A percentile compares a stretch with the other conserved stretches of the same genome.
These are phyloP conservation scores for Drosophila neonasuta DNA, from an alignment of 2,888 invertebrate genomes.

Conservation along the genomic window DNA sequence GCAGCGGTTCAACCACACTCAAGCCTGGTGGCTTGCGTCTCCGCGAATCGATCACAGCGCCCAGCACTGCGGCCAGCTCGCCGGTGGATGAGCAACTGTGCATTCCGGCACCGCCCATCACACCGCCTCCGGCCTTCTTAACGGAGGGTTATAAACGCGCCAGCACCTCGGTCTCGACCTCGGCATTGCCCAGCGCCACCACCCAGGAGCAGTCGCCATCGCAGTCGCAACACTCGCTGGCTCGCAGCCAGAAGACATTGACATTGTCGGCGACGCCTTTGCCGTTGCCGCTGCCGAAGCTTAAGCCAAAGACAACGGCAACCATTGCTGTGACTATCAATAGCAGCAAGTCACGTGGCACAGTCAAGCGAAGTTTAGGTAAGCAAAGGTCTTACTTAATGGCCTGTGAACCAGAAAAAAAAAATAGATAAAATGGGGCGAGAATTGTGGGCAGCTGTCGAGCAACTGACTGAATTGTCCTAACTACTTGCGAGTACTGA, in stretches of 20 bases:
- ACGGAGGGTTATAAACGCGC: constrained; percentile 84
- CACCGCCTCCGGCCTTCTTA: constrained; percentile 87
- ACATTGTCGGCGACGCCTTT: constrained; percentile 32
- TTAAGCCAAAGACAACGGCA: constrained; percentile 69
- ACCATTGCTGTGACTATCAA: constrained; percentile 69
- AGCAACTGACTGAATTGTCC: no score
- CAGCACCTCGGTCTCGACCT: constrained; percentile 76
- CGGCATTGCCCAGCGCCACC: constrained; percentile 64
- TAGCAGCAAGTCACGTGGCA: constrained; percentile 69
- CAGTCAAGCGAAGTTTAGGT: constrained; percentile 75
- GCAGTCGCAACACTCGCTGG: constrained; percentile 26
- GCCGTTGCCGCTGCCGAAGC: constrained; percentile 43
- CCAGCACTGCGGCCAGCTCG: constrained; percentile 73
- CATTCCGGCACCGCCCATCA: constrained; percentile 85
- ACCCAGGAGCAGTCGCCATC: constrained; percentile 46
- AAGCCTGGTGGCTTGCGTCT: constrained; percentile 57
- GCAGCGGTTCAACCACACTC: constrained; percentile 42
- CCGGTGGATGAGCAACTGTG: constrained; percentile 76
- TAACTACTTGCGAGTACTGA: no score
- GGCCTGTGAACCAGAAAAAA: not conserved
- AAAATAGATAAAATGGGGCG: not conserved
- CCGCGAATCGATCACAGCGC: constrained; percentile 69
- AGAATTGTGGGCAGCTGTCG: not conserved
- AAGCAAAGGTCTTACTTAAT: constrained; percentile 41
- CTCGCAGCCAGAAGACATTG: constrained; percentile 46